A percentile compares a stretch with the other conserved stretches of the same genome.
Evolutionary conservation across 2,888 invertebrate species (phyloP).

Genomic region (Xanthia togata): DNA sequence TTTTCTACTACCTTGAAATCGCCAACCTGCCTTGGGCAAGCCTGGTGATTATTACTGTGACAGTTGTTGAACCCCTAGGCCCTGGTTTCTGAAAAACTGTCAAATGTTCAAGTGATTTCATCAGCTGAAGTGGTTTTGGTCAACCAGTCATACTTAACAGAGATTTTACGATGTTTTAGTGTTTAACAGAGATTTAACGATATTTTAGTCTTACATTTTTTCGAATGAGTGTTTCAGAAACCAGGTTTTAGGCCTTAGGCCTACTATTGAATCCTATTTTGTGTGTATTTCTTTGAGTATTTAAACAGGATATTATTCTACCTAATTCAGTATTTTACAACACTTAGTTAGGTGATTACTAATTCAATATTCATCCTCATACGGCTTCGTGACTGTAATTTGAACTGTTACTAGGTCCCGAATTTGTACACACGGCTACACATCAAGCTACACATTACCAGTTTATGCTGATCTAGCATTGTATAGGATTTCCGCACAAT

Average conservation of each 20-base stretch:
- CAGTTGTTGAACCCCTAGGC: not conserved
- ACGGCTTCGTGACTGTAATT: conserved; percentile 35
- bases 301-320: not conserved
- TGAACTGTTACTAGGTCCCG: conserved; percentile 20
- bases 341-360: conserved; percentile 21
- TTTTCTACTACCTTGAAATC: too few relatives aligned
- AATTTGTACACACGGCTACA: conserved; percentile 7
- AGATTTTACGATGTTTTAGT: not conserved
- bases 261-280: too few relatives aligned
- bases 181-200: not conserved
- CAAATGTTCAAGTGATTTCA: not conserved
- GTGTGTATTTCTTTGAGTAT: not conserved
- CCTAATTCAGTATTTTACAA: not conserved
- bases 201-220: not conserved
- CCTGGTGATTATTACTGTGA: not conserved
- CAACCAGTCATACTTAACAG: not conserved
- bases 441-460: too few relatives aligned
- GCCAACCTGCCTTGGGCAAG: too few relatives aligned
- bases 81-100: not conserved
- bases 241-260: not conserved
- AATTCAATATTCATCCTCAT: conserved; percentile 38
- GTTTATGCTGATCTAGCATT: too few relatives aligned
- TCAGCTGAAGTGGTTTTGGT: not conserved
- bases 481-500: too few relatives aligned
- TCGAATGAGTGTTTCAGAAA: not conserved